Evolutionary conservation across 2,797 vertebrate genomes (phyloP).

Genomic region (Chiroxiphia lanceolata): DNA sequence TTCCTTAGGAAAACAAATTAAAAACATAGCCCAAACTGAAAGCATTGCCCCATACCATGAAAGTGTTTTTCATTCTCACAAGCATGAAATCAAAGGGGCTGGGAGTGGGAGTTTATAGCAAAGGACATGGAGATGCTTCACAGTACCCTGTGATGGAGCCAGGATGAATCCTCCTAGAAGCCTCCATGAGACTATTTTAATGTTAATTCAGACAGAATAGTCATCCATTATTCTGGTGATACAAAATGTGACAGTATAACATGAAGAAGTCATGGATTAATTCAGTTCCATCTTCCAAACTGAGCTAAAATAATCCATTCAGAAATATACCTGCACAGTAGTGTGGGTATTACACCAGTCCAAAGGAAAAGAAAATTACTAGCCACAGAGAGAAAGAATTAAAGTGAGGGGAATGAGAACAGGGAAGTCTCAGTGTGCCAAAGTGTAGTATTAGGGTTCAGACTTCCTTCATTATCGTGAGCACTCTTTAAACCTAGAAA

Average conservation of each 20-base stretch:
- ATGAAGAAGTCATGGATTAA: neutral
- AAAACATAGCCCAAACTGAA: neutral
- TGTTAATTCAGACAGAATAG: neutral
- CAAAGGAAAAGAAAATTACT: neutral
- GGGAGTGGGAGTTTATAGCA: neutral
- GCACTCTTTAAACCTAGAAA: neutral
- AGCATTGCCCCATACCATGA: neutral
- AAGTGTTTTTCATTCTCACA: neutral
- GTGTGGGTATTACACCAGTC: neutral
- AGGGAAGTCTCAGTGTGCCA: neutral
- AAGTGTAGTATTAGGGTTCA: neutral
- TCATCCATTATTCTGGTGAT: neutral
- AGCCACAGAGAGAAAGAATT: neutral
- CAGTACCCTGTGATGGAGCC: neutral
- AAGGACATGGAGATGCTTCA: neutral
- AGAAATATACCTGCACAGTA: neutral
- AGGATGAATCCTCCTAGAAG: neutral
- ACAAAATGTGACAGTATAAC: neutral
- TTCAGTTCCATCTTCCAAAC: neutral
- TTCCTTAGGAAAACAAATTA: neutral
- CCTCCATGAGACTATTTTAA: neutral
- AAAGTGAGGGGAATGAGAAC: neutral
- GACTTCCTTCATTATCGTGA: neutral
- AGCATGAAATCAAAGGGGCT: rapidly evolving
- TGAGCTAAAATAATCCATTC: neutral